These are phyloP conservation scores for Agelaius tricolor DNA, from an alignment of 2,113 vertebrate species.

Conservation along the genomic window DNA sequence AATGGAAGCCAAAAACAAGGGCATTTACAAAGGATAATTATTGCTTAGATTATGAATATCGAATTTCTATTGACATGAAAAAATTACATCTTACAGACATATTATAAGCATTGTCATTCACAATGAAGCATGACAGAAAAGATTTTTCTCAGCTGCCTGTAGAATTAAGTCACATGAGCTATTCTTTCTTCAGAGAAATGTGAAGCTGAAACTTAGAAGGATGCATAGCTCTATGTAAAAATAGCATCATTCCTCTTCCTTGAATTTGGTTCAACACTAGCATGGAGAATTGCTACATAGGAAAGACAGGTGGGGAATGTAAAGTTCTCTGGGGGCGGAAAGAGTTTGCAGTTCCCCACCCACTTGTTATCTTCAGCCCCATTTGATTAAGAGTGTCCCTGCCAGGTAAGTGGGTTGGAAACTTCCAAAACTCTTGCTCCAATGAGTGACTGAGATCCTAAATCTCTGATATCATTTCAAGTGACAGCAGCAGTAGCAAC, in stretches of 20 bases:
- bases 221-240: neutral
- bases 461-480: neutral
- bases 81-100: conserved; percentile 30
- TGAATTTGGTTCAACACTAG: neutral
- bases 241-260: neutral
- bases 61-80: conserved; percentile 55
- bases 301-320: neutral
- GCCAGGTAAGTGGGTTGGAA: neutral
- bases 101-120: conserved; percentile 52
- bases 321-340: neutral
- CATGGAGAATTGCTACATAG: neutral
- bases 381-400: neutral
- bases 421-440: neutral
- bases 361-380: neutral
- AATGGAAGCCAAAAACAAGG: conserved; percentile 40
- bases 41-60: conserved; percentile 63
- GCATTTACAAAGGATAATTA: conserved; percentile 55
- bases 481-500: neutral
- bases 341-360: neutral
- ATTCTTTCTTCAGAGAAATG: neutral
- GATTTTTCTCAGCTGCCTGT: conserved; percentile 11
- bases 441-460: neutral
- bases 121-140: conserved; percentile 40
- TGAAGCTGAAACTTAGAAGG: conserved; percentile 10
- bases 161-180: conserved; percentile 7